Evolutionary conservation across 2,888 invertebrate genomes (phyloP), one percentile per base, ranked within the genome.

Genomic region (Erebia ligea): DNA sequence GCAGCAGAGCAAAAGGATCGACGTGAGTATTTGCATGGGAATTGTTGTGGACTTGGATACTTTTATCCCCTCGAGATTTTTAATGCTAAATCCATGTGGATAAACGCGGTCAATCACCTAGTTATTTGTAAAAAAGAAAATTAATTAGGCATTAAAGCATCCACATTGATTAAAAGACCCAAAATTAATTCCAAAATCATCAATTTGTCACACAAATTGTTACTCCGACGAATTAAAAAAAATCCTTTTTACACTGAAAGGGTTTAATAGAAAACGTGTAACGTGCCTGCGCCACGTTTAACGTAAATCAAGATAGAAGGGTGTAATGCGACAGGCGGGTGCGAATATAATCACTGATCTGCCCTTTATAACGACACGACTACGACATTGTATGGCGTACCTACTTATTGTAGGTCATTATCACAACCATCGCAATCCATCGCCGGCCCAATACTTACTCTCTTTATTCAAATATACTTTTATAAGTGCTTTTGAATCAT

Each of bases 221-320:
- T 17, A 45, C 15, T 66, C 62, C 42, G 62, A 48, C 34, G 42
- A 65, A 62, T 61, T 56, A 9, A 48, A 68, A 73, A 11, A 15
- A 42, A 52, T 11, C 17, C 68, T n/a, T 52, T 70, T 63, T 61
- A 58, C 67, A n/a, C 25, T 56, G 45, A 66, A 70, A 67, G 42
- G 58, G 66, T 69, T 71, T 73, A 73, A 76, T 73, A 75, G 68
- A 71, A 75, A 72, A 71, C 65, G 59, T 64, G 68, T 71, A 61
- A 70, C 71, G 59, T 71, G 73, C 71, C 66, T 76, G 76, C 66
- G 66, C 45, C 58, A 63, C 66, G 65, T 74, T 72, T 58, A 71
- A 65, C 62, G 63, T 75, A 74, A 76, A 76, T 75, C 74, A 74
- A 71, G 72, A 73, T 72, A 67, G 69, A 70, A 70, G 68, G 70